Conservation (phyloP, 1,140 invertebrate genomes). For the Pachyrhynchus sulphureomaculatus region DNA sequence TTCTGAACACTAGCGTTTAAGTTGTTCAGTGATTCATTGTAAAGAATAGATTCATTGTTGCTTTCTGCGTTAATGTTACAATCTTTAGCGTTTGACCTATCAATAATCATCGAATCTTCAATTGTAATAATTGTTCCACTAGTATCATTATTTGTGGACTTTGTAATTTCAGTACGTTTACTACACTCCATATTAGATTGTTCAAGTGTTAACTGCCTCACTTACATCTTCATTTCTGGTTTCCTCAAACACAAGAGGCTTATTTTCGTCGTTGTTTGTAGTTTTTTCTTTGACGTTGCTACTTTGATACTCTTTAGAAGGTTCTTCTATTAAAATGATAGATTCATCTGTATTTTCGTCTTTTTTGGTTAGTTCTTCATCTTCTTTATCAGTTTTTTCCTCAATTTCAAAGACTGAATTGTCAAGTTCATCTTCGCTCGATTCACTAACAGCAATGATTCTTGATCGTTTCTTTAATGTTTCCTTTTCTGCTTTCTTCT, state of each 20-base stretch:
- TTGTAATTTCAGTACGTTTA: neutral
- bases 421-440: conserved; percentile 14
- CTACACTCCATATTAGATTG: neutral
- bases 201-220: neutral
- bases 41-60: neutral
- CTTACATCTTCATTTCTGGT: conserved; percentile 7
- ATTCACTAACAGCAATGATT: conserved; percentile 19
- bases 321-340: no score
- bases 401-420: neutral
- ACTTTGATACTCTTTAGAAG: neutral
- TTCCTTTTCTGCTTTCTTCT: conserved; percentile 12
- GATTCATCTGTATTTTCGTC: no score
- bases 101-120: neutral
- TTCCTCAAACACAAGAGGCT: no score
- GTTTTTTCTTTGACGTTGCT: neutral
- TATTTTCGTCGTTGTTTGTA: neutral
- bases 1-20: conserved; percentile 4
- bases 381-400: neutral
- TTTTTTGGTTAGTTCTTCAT: neutral
- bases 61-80: no score
- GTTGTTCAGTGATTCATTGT: neutral
- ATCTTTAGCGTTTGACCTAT: neutral
- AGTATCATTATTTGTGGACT: neutral
- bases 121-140: neutral
- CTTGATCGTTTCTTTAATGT: conserved; percentile 21